Evolutionary conservation across 2,113 vertebrate species (phyloP).

Genomic region (Phaethornis superciliosus): DNA sequence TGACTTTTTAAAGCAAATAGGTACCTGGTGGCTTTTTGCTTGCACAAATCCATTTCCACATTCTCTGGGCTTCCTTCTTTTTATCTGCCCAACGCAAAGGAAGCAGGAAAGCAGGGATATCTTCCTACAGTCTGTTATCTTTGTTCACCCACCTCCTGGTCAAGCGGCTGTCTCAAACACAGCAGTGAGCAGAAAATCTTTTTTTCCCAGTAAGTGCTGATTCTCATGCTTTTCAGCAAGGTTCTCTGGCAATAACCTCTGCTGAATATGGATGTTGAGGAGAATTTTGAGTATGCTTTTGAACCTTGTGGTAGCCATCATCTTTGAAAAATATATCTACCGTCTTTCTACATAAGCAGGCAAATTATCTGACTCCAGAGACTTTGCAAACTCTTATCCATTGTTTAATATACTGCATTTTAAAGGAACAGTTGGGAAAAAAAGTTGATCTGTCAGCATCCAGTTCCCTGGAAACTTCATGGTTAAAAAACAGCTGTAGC

Average conservation of each 20-base stretch:
- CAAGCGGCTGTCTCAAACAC: not conserved
- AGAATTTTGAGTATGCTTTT: not conserved
- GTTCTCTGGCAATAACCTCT: not conserved
- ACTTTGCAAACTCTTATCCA: not conserved
- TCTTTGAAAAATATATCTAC: not conserved
- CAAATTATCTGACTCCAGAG: not conserved
- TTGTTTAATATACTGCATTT: not conserved
- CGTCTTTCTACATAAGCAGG: not conserved
- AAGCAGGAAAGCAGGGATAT: not conserved
- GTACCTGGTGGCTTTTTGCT: not conserved
- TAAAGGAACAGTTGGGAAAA: not conserved
- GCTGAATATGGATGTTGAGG: not conserved
- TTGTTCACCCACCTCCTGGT: not conserved
- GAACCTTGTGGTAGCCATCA: rapidly evolving
- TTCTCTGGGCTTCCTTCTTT: not conserved
- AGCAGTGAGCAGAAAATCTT: not conserved
- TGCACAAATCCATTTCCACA: not conserved
- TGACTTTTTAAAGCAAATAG: not conserved
- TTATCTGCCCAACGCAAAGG: not conserved
- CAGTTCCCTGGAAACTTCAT: not conserved
- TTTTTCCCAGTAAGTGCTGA: not conserved
- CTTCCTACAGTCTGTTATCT: not conserved
- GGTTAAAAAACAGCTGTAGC: not conserved
- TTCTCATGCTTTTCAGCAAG: not conserved
- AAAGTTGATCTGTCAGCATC: not conserved